A percentile compares a stretch with the other conserved stretches of the same genome.
Conservation (phyloP, 2,797 vertebrate genomes). For the Enteromius fasciolatus region DNA sequence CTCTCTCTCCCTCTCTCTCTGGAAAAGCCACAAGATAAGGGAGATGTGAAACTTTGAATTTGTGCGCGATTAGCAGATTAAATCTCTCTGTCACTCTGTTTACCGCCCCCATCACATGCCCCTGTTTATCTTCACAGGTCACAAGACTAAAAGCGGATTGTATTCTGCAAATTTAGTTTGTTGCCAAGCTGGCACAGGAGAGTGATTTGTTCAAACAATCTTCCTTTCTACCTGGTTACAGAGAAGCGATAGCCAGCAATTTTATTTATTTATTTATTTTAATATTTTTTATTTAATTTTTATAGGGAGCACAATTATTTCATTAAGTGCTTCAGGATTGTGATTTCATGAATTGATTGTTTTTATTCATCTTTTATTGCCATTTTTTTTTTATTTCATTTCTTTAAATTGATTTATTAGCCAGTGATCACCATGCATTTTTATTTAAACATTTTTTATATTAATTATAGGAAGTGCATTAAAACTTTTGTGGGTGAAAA, state of each 20-base stretch:
- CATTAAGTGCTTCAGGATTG: not conserved
- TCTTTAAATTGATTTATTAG: not conserved
- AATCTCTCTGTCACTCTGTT: conserved; percentile 69
- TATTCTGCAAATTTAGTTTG: conserved; percentile 47
- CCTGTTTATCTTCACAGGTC: conserved; percentile 61
- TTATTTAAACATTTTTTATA: no score
- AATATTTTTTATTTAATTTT: not conserved
- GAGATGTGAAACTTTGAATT: conserved; percentile 72
- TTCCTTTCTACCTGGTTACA: conserved; percentile 24
- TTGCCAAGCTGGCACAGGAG: conserved; percentile 43
- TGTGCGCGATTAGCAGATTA: conserved; percentile 65
- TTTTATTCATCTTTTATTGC: not conserved
- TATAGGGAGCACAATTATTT: no score
- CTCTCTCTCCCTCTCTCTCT: conserved; percentile 57
- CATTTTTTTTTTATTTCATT: not conserved
- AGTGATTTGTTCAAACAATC: conserved; percentile 45
- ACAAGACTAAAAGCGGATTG: conserved; percentile 69
- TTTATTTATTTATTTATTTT: not conserved
- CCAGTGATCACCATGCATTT: not conserved
- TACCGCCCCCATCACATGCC: conserved; percentile 53
- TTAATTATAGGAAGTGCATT: not conserved
- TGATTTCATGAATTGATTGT: not conserved
- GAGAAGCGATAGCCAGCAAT: conserved; percentile 23
- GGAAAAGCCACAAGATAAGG: conserved; percentile 68
- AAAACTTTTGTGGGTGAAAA: not conserved